Percentiles rank a stretch among this genome's conserved stretches.
These are phyloP conservation scores for Andrena bicolor DNA, from an alignment of 2,888 invertebrate species.

Conservation along the genomic window DNA sequence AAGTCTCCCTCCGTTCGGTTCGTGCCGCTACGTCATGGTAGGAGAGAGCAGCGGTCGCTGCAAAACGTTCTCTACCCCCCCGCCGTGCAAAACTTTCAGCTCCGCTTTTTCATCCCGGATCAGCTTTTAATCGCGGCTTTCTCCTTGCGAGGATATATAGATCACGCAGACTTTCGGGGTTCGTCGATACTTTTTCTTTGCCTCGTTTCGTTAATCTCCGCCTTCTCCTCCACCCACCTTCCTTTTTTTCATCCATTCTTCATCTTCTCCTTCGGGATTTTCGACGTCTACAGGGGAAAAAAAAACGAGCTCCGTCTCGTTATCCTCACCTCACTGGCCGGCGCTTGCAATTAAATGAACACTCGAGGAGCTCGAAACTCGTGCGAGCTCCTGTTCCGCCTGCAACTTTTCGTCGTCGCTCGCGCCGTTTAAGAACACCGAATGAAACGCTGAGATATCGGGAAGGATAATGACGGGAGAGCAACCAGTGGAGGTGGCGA, in stretches of 20 bases:
- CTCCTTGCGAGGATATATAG: constrained; percentile 50
- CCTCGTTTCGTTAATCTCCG: constrained; percentile 48
- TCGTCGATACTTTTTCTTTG: constrained; percentile 30
- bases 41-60: constrained; percentile 10
- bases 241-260: constrained; percentile 34
- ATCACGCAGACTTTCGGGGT: constrained; percentile 29
- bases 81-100: constrained; percentile 77
- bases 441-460: constrained; percentile 13
- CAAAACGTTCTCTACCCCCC: constrained; percentile 49
- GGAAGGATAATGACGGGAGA: constrained; percentile 19
- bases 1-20: constrained; percentile 37
- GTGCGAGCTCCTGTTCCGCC: neutral
- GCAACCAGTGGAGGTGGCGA: constrained; percentile 48
- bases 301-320: constrained; percentile 5
- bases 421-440: neutral
- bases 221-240: neutral
- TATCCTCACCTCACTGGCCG: constrained; percentile 14
- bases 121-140: constrained; percentile 81
- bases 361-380: neutral
- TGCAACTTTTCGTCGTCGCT: neutral
- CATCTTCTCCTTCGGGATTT: constrained; percentile 36
- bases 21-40: constrained; percentile 1
- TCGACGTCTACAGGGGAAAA: neutral
- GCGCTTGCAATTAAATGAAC: constrained; percentile 17
- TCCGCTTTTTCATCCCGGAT: constrained; percentile 79